Percentiles rank a stretch among this genome's conserved stretches.
Conservation (phyloP, 2,797 vertebrate genomes). For the Helostoma temminkii region DNA sequence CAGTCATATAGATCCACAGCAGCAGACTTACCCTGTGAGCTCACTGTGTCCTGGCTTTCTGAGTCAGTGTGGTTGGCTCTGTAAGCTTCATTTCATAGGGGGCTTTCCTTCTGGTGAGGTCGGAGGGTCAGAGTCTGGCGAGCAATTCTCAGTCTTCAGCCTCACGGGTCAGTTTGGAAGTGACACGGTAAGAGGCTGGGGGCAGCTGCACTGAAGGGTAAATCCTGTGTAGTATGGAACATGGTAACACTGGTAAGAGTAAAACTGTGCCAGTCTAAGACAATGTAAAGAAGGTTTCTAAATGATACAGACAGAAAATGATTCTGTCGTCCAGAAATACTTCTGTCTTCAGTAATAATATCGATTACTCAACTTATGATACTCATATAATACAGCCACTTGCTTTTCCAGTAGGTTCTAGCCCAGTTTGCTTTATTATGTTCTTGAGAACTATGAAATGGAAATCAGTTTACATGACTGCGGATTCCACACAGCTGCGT, state of each 20-base stretch:
- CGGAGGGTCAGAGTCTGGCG: constrained; percentile 59
- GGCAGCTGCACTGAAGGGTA: constrained; percentile 34
- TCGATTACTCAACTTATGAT: no score
- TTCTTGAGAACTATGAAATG: no score
- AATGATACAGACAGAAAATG: no score
- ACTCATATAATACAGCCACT: no score
- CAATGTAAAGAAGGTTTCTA: no score
- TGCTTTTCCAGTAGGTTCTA: no score
- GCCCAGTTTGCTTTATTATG: no score
- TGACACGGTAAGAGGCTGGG: constrained; percentile 33
- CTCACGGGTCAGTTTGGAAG: constrained; percentile 45
- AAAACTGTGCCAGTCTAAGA: no score
- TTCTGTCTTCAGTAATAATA: no score
- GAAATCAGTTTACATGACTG: no score
- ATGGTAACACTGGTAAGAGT: constrained; percentile 8
- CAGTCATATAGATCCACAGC: constrained; percentile 59
- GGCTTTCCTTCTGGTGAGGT: constrained; percentile 49
- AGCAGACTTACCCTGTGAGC: constrained; percentile 64
- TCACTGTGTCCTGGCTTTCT: constrained; percentile 49
- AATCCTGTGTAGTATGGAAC: constrained; percentile 17
- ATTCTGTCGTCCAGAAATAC: no score
- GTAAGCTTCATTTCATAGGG: constrained; percentile 23
- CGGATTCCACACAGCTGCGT: no score
- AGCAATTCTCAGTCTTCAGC: constrained; percentile 15
- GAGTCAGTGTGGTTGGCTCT: constrained; percentile 56